These are phyloP conservation scores for Zele albiditarsus DNA, from an alignment of 2,888 invertebrate species.

Conservation along the genomic window DNA sequence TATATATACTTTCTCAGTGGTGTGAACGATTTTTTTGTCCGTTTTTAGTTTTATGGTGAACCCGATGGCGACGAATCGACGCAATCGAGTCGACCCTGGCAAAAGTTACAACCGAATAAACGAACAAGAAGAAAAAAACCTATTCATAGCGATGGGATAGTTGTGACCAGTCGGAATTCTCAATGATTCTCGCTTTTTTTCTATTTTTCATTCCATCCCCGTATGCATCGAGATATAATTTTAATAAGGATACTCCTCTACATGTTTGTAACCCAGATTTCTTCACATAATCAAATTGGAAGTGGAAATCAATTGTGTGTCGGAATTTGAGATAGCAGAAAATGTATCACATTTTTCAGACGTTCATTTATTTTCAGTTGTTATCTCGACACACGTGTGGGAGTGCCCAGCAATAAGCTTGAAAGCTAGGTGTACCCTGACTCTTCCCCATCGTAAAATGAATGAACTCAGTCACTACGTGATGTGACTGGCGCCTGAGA, in stretches of 20 bases:
- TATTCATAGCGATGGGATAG: background rate
- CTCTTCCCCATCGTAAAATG: conserved; percentile 58
- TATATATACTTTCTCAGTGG: background rate
- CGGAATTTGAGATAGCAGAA: too few species aligned
- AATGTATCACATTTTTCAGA: background rate
- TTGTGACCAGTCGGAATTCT: background rate
- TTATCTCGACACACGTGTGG: background rate
- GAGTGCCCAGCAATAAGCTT: conserved; percentile 21
- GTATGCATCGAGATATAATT: too few species aligned
- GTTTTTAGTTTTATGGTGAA: conserved; percentile 17
- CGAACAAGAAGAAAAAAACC: background rate
- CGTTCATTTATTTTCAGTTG: background rate
- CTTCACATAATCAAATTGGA: background rate
- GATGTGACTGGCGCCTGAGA: conserved; percentile 58
- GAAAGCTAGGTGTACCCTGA: conserved; percentile 31
- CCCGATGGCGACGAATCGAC: background rate
- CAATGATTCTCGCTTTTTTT: background rate
- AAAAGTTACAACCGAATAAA: background rate
- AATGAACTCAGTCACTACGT: conserved; percentile 63
- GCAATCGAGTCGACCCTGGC: background rate
- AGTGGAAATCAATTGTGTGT: too few species aligned
- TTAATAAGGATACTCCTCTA: too few species aligned
- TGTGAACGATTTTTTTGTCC: conserved; percentile 23
- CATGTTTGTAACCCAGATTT: background rate
- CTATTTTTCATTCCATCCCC: background rate